Evolutionary conservation across 2,888 invertebrate genomes (phyloP).

Genomic region (Amphipoea lucens): DNA sequence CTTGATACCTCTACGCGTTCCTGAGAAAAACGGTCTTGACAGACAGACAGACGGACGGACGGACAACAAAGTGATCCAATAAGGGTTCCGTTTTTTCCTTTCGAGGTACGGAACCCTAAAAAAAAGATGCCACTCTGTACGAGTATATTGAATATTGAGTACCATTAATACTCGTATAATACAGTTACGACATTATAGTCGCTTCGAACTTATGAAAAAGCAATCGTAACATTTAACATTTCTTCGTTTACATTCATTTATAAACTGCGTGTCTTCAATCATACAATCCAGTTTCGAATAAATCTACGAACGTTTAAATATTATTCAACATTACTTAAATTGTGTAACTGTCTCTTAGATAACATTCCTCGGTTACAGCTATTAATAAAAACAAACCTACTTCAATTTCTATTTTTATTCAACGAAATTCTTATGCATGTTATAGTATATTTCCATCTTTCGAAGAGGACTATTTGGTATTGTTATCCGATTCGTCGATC

Average conservation of each 20-base stretch:
- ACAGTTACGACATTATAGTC: background rate
- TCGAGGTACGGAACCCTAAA: no score
- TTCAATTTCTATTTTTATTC: constrained; percentile 1
- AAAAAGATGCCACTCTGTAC: no score
- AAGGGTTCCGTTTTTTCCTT: no score
- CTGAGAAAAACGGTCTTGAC: no score
- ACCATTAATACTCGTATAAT: background rate
- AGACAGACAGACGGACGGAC: no score
- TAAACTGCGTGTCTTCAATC: constrained; percentile 27
- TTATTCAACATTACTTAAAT: constrained; percentile 45
- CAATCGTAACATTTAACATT: background rate
- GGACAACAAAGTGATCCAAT: no score
- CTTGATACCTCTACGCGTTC: no score
- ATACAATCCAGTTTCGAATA: constrained; percentile 5
- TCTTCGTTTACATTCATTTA: constrained; percentile 3
- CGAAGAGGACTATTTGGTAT: constrained; percentile 39
- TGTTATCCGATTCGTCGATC: constrained; percentile 43
- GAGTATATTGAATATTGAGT: no score
- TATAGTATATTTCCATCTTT: constrained; percentile 29
- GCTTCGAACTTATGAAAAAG: background rate
- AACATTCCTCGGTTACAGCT: constrained; percentile 31
- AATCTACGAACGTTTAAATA: constrained; percentile 41
- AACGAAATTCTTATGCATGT: constrained; percentile 22
- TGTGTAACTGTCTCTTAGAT: constrained; percentile 47
- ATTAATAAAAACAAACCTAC: constrained; percentile 36